Evolutionary conservation across 2,113 vertebrate species (phyloP).

Genomic region (Morone chrysops): DNA sequence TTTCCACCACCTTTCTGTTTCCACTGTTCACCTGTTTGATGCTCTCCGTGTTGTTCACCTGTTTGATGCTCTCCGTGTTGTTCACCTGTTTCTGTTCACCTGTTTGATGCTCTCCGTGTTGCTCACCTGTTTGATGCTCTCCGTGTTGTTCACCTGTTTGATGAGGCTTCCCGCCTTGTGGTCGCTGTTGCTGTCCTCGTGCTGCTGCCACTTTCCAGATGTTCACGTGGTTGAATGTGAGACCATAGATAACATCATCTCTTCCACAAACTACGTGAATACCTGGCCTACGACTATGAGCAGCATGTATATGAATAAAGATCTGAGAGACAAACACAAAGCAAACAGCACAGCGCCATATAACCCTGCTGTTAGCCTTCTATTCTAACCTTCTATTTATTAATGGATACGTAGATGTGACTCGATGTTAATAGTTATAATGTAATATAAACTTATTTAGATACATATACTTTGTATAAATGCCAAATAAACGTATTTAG

Average conservation of each 20-base stretch:
- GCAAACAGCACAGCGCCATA: conserved; percentile 39
- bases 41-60: not conserved
- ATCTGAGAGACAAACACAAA: conserved; percentile 34
- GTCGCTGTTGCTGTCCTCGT: not conserved
- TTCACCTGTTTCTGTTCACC: too few species aligned
- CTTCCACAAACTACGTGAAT: conserved; percentile 28
- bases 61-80: too few species aligned
- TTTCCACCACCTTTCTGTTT: not conserved
- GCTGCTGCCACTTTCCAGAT: not conserved
- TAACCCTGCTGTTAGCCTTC: not conserved
- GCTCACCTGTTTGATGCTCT: not conserved
- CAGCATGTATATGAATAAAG: conserved; percentile 25
- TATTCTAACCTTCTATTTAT: too few species aligned
- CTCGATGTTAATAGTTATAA: too few species aligned
- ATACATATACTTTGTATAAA: too few species aligned
- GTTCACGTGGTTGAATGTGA: conserved; percentile 26
- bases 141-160: too few species aligned
- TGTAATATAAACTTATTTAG: too few species aligned
- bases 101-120: not conserved
- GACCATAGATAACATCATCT: conserved; percentile 27
- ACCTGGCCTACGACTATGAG: conserved; percentile 27
- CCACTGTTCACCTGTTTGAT: too few species aligned
- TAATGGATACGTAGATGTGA: too few species aligned
- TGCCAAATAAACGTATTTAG: too few species aligned
- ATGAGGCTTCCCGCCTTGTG: not conserved